These are phyloP conservation scores for Hesperia comma DNA, from an alignment of 2,888 invertebrate species.

Conservation along the genomic window DNA sequence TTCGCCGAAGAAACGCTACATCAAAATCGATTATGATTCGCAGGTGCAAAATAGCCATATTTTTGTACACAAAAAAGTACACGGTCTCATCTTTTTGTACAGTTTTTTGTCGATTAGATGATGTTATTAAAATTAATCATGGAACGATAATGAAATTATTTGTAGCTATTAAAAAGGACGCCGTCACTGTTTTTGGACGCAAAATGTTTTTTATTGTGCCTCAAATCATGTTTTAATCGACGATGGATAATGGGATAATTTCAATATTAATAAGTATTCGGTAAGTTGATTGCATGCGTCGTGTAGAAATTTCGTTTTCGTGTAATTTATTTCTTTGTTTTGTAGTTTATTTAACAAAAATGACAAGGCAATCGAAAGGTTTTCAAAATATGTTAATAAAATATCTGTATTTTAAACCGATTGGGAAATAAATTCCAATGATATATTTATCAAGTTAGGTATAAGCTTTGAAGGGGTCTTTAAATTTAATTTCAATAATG, in stretches of 20 bases:
- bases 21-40: conserved; percentile 68
- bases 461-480: too few relatives aligned
- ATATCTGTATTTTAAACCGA: too few relatives aligned
- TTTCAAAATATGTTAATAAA: too few relatives aligned
- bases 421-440: too few relatives aligned
- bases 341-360: neutral
- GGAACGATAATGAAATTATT: conserved; percentile 44
- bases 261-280: conserved; percentile 42
- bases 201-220: conserved; percentile 12
- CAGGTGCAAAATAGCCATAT: conserved; percentile 63
- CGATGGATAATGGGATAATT: conserved; percentile 23
- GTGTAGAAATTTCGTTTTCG: conserved; percentile 23
- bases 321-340: conserved; percentile 1
- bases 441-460: too few relatives aligned
- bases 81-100: conserved; percentile 50
- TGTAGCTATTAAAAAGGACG: conserved; percentile 30
- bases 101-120: conserved; percentile 22
- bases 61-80: conserved; percentile 22
- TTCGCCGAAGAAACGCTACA: conserved; percentile 46
- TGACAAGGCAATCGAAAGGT: neutral
- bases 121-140: conserved; percentile 39
- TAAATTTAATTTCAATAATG: too few relatives aligned
- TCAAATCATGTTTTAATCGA: conserved; percentile 21
- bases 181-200: conserved; percentile 26
- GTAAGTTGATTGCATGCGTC: conserved; percentile 23